Evolutionary conservation across 1,140 invertebrate species (phyloP), one percentile per base, ranked within the genome.

Genomic region (Pseudomyrmex sp.): DNA sequence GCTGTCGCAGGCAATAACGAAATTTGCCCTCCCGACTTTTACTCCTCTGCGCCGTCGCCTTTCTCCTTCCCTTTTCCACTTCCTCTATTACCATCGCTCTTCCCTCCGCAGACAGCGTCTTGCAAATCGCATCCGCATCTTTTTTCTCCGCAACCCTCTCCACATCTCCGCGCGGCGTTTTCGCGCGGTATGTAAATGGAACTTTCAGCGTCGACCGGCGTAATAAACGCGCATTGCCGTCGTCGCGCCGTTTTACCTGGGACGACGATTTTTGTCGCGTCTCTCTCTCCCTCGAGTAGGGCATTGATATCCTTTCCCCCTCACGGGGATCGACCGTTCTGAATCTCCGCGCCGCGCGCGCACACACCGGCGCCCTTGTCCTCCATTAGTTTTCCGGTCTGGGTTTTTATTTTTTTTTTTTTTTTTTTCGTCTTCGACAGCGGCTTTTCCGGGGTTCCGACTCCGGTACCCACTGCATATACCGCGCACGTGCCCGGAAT

Each of bases 151-250:
- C 59, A 13, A n/a, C n/a, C 54, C 35, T 23, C 2, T 52, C 46
- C 50, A 15, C n/a, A 35, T 35, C 35, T 35, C 8, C 9, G 18
- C 20, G 46, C 56, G 46, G 56, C 44, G 61, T 75, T 84, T 85
- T 70, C 73, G 59, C 52, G 59, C 61, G 84, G 75, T 84, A 84
- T 89, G 86, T 85, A 90, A 90, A 91, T 86, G 90, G 82, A 77
- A 88, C 65, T 87, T 85, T 82, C 70, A 79, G 77, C 69, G 75
- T 62, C 35, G 62, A 35, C 72, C 83, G 83, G 70, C 63, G 73
- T 83, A 90, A 90, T 90, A 90, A 90, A 89, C 89, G 84, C 88
- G 82, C 86, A 83, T 88, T 89, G 87, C 86, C 23, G 61, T 62
- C 80, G 54, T 62, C 80, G 54, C 56, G 75, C 56, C 73, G 66